Conservation (phyloP, 2,113 vertebrate species). For the Phyllostomus discolor region DNA sequence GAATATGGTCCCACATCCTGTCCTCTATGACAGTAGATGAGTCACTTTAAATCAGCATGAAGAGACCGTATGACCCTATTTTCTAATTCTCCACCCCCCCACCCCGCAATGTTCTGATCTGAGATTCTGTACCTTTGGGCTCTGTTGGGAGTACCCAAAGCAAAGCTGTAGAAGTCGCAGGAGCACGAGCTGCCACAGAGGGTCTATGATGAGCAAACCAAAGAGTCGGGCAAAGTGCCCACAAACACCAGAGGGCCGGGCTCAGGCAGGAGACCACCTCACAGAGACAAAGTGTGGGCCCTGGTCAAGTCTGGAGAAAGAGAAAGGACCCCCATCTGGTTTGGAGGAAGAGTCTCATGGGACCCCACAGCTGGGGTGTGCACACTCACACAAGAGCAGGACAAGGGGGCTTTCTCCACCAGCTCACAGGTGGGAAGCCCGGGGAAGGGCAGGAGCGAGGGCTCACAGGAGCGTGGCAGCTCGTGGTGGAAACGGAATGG, state of each 20-base stretch:
- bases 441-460: neutral
- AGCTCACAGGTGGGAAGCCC: neutral
- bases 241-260: slow-evolving; percentile 54
- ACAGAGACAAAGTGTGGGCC: slow-evolving; percentile 4
- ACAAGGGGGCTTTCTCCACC: neutral
- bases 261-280: slow-evolving; percentile 22
- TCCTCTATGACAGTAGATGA: neutral
- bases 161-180: slow-evolving; percentile 49
- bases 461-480: neutral
- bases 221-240: slow-evolving; percentile 46
- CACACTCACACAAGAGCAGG: no score
- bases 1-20: neutral
- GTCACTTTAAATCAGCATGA: neutral
- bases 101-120: neutral
- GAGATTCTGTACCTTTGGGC: slow-evolving; percentile 39
- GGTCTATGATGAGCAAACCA: slow-evolving; percentile 52
- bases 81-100: neutral
- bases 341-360: neutral
- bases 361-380: rapidly evolving
- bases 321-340: neutral
- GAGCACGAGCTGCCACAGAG: slow-evolving; percentile 40
- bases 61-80: slow-evolving; percentile 33
- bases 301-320: neutral
- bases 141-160: slow-evolving; percentile 48
- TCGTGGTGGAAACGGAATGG: neutral